Evolutionary conservation across 2,888 invertebrate genomes (phyloP).

Genomic region (Chelonus formosanus): DNA sequence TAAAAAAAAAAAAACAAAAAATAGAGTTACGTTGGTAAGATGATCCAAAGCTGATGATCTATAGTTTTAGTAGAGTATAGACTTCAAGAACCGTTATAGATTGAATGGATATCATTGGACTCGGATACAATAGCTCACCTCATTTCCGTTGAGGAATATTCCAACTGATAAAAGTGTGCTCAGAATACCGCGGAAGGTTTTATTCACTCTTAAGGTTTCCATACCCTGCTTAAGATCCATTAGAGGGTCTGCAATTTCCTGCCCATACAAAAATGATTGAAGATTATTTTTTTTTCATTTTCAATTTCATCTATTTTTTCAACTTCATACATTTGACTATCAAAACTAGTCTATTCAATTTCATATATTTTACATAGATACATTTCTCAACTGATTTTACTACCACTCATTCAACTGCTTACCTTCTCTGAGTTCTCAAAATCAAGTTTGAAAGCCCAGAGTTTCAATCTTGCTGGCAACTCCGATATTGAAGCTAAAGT

Average conservation of each 20-base stretch:
- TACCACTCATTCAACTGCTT: constrained; percentile 41
- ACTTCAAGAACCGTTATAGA: constrained; percentile 31
- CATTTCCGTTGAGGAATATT: constrained; percentile 93
- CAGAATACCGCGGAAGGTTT: constrained; percentile 94
- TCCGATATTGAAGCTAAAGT: constrained; percentile 96
- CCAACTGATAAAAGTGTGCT: constrained; percentile 94
- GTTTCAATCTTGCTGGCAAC: constrained; percentile 87
- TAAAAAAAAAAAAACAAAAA: constrained; percentile 38
- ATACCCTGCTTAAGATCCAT: constrained; percentile 99
- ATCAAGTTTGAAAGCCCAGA: constrained; percentile 99
- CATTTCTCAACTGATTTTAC: constrained; percentile 18
- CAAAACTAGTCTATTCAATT: too few relatives aligned
- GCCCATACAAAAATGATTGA: constrained; percentile 39
- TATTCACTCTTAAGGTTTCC: constrained; percentile 87
- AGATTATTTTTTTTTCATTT: constrained; percentile 19
- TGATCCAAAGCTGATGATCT: constrained; percentile 17
- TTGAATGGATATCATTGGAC: constrained; percentile 61
- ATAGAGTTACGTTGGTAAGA: constrained; percentile 17
- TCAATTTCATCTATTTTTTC: not conserved
- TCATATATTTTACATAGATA: not conserved
- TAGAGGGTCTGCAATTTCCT: constrained; percentile 98
- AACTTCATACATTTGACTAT: too few relatives aligned
- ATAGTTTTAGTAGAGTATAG: constrained; percentile 8
- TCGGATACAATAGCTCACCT: constrained; percentile 60
- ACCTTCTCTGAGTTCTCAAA: constrained; percentile 95